These are phyloP conservation scores for Trachelus tabidus DNA, from an alignment of 2,888 invertebrate species.

Conservation along the genomic window DNA sequence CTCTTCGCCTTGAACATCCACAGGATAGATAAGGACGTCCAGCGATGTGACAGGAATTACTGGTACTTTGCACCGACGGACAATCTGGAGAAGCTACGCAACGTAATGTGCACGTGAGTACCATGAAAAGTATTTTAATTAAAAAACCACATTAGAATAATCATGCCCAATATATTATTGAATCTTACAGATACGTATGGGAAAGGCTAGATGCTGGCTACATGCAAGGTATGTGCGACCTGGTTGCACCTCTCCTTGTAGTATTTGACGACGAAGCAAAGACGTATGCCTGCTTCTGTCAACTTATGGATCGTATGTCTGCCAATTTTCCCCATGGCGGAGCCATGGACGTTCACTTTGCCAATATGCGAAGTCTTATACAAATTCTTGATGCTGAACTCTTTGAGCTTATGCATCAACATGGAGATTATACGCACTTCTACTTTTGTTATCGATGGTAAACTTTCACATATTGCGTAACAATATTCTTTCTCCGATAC, in stretches of 20 bases:
- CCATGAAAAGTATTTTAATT: not conserved
- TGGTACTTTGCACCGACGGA: slow-evolving; percentile 86
- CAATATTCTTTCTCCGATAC: not conserved
- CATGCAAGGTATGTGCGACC: slow-evolving; percentile 98
- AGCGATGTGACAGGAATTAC: slow-evolving; percentile 94
- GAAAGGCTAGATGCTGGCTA: slow-evolving; percentile 94
- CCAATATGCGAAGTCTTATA: slow-evolving; percentile 91
- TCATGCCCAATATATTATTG: not conserved
- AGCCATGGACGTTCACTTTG: slow-evolving; percentile 96
- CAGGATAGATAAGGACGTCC: slow-evolving; percentile 96
- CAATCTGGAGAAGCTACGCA: slow-evolving; percentile 91
- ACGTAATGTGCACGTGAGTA: slow-evolving; percentile 95
- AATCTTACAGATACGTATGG: slow-evolving; percentile 88
- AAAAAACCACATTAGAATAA: not conserved
- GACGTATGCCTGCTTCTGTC: slow-evolving; percentile 91
- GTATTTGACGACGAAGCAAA: slow-evolving; percentile 92
- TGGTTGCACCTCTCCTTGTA: slow-evolving; percentile 92
- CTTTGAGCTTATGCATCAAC: slow-evolving; percentile 93
- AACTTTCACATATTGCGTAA: not conserved
- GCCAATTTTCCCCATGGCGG: slow-evolving; percentile 93
- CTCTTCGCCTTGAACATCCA: slow-evolving; percentile 90
- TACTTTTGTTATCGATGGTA: slow-evolving; percentile 97
- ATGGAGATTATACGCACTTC: slow-evolving; percentile 96
- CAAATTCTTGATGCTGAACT: slow-evolving; percentile 94
- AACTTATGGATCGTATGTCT: slow-evolving; percentile 89